Conservation (phyloP, 2,113 vertebrate species). For the Datnioides undecimradiatus region DNA sequence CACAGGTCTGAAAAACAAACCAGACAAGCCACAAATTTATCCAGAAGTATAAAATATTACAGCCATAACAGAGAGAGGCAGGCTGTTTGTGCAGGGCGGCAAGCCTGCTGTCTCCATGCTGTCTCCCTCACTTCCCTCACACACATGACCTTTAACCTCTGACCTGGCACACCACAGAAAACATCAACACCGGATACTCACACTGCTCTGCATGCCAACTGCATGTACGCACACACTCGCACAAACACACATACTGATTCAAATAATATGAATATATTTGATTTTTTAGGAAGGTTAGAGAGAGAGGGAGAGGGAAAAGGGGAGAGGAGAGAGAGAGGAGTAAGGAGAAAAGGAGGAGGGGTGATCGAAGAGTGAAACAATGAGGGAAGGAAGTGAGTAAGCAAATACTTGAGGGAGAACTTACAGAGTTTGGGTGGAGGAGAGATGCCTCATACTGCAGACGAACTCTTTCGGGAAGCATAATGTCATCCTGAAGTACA, state of each 20-base stretch:
- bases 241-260: slow-evolving; percentile 4
- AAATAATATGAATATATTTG: neutral
- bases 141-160: slow-evolving; percentile 70
- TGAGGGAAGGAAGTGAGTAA: slow-evolving; percentile 50
- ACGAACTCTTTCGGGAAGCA: slow-evolving; percentile 92
- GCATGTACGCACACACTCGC: slow-evolving; percentile 12
- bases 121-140: slow-evolving; percentile 72
- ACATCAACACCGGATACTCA: slow-evolving; percentile 73
- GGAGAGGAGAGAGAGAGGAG: neutral
- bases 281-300: slow-evolving; percentile 11
- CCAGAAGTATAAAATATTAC: slow-evolving; percentile 33
- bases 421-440: slow-evolving; percentile 87
- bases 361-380: neutral
- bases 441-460: slow-evolving; percentile 87
- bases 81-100: slow-evolving; percentile 71
- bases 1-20: slow-evolving; percentile 4
- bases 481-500: slow-evolving; percentile 90
- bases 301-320: neutral
- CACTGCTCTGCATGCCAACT: slow-evolving; percentile 57
- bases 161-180: slow-evolving; percentile 55
- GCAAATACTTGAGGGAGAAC: slow-evolving; percentile 65
- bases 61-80: slow-evolving; percentile 42
- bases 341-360: neutral
- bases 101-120: slow-evolving; percentile 70
- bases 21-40: neutral